Percentiles rank a stretch among this genome's conserved stretches.
Conservation (phyloP, 2,113 vertebrate genomes). For the Phrynocephalus versicolor region DNA sequence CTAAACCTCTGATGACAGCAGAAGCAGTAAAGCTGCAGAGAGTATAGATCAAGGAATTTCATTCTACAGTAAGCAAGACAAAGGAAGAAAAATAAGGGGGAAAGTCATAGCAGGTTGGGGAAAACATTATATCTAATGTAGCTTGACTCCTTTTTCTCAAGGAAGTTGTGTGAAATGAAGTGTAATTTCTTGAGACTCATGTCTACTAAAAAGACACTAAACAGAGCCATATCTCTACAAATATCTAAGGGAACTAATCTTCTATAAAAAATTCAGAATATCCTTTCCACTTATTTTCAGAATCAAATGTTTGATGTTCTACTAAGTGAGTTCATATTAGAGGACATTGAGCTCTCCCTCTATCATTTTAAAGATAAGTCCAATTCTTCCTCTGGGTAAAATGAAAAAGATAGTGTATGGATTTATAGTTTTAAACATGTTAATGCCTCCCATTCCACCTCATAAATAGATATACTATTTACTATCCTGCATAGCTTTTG, state of each 20-base stretch:
- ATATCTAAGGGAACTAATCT: constrained; percentile 36
- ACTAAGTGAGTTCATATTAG: constrained; percentile 34
- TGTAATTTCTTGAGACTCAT: constrained; percentile 5
- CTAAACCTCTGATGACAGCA: constrained; percentile 1
- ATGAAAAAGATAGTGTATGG: constrained; percentile 30
- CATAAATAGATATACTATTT: constrained; percentile 37
- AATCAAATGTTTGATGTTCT: constrained; percentile 30
- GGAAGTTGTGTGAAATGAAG: constrained; percentile 33
- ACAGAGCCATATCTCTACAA: constrained; percentile 17
- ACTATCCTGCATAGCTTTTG: constrained; percentile 51
- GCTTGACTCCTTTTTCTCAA: constrained; percentile 39
- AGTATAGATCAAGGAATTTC: constrained; percentile 31
- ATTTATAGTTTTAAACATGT: not conserved
- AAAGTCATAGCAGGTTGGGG: constrained; percentile 13
- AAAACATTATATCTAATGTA: constrained; percentile 34
- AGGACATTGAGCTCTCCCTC: constrained; percentile 15
- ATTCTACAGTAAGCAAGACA: constrained; percentile 36
- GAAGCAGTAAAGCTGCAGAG: constrained; percentile 2
- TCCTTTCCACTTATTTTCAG: constrained; percentile 33
- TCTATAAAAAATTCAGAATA: constrained; percentile 51
- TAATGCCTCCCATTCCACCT: not conserved
- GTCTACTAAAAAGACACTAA: constrained; percentile 18
- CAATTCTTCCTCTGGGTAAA: constrained; percentile 29
- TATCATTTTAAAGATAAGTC: constrained; percentile 47
- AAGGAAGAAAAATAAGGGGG: constrained; percentile 19